A percentile compares a stretch with the other conserved stretches of the same genome.
Conservation (phyloP, 2,113 vertebrate species). For the Cervus canadensis region DNA sequence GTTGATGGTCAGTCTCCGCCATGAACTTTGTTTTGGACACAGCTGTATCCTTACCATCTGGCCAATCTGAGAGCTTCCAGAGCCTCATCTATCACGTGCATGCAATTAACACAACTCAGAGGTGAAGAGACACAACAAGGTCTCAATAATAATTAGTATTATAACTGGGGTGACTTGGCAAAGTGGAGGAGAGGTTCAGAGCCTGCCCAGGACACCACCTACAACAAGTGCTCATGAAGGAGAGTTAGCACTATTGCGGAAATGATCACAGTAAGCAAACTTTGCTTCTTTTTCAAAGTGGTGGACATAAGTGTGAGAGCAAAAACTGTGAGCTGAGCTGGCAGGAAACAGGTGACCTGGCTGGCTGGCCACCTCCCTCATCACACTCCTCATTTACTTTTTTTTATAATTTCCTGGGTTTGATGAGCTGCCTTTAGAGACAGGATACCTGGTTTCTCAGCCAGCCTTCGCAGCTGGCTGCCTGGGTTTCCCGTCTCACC, state of each 20-base stretch:
- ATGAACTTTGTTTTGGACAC: accelerated
- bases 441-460: neutral
- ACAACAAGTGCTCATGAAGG: neutral
- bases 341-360: accelerated
- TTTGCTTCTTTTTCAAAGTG: neutral
- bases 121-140: neutral
- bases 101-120: neutral
- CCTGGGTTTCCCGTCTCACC: neutral
- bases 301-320: neutral
- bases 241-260: accelerated
- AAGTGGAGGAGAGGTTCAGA: neutral
- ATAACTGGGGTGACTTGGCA: accelerated
- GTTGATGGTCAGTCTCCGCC: accelerated
- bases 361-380: accelerated
- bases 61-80: accelerated
- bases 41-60: neutral
- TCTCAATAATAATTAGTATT: neutral
- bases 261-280: neutral
- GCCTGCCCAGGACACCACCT: accelerated
- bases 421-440: neutral
- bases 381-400: neutral
- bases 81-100: accelerated
- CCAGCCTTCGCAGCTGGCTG: neutral
- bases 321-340: neutral
- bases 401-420: neutral